phyloP scores from a whole-genome alignment of 1,140 invertebrate species.

The Hormaphis cornu region DNA sequence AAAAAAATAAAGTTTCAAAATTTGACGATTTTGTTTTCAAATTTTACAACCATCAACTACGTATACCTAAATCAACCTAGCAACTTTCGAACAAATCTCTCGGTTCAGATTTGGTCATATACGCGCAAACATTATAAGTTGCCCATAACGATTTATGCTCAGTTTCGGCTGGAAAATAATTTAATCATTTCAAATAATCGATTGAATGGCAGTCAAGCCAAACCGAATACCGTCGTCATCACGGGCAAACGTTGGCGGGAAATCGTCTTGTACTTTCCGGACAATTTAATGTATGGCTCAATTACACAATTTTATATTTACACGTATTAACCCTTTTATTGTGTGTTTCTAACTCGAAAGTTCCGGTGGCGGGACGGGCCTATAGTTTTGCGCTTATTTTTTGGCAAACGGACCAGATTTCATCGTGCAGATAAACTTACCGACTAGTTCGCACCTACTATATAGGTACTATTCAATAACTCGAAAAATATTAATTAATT shows the following conservation, averaged over 20 bases:
- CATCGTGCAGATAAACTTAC: background rate
- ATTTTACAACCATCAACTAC: too few species aligned
- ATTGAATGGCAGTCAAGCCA: too few species aligned
- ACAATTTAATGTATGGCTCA: background rate
- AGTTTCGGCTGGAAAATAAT: too few species aligned
- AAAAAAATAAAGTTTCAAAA: too few species aligned
- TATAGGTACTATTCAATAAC: background rate
- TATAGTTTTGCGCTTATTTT: background rate
- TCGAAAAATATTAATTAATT: background rate
- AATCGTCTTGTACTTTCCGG: slow-evolving; percentile 11
- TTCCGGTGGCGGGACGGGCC: background rate
- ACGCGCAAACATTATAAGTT: too few species aligned
- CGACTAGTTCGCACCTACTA: background rate
- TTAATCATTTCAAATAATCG: too few species aligned
- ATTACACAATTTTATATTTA: slow-evolving; percentile 8
- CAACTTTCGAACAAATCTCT: too few species aligned
- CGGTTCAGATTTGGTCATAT: too few species aligned
- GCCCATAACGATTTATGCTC: too few species aligned
- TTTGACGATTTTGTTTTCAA: too few species aligned
- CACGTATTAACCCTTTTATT: slow-evolving; percentile 9
- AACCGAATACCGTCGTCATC: background rate
- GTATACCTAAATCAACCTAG: too few species aligned
- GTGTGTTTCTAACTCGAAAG: background rate
- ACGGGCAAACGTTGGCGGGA: background rate
- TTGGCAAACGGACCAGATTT: background rate